Evolutionary conservation across 2,113 vertebrate genomes (phyloP).

Genomic region (Narcine bancroftii): DNA sequence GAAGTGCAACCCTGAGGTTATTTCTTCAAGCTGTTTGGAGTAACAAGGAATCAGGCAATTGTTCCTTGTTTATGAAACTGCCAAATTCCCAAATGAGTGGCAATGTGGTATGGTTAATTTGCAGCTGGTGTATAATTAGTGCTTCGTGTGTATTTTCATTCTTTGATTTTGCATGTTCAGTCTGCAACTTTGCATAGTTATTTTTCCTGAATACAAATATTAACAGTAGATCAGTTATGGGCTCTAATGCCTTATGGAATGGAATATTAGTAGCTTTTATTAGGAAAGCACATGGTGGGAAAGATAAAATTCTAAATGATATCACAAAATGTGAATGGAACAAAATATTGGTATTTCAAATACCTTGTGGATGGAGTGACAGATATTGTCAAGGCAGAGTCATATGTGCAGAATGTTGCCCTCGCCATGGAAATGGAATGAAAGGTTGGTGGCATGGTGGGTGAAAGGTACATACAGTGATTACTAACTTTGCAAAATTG

Average conservation of each 20-base stretch:
- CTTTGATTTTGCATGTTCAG: not conserved
- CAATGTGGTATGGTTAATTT: slow-evolving; percentile 7
- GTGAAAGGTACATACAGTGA: too few species aligned
- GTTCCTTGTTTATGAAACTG: not conserved
- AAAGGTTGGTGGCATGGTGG: too few species aligned
- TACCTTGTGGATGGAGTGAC: not conserved
- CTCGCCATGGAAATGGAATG: too few species aligned
- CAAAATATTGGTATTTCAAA: not conserved
- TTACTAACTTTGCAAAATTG: too few species aligned
- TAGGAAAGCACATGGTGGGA: not conserved
- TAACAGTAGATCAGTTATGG: not conserved
- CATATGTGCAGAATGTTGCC: too few species aligned
- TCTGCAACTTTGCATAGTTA: not conserved
- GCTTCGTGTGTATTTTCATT: not conserved
- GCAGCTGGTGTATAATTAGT: not conserved
- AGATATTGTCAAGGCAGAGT: not conserved
- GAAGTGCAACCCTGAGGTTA: not conserved
- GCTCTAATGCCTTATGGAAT: not conserved
- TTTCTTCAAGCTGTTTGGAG: not conserved
- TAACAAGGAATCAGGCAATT: not conserved
- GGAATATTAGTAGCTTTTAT: not conserved
- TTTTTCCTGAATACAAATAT: not conserved
- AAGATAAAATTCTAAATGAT: not conserved
- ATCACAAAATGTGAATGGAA: not conserved
- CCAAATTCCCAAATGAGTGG: not conserved